A percentile compares a stretch with the other conserved stretches of the same genome.
phyloP scores from a whole-genome alignment of 2,113 vertebrate genomes.

The Sylvilagus bachmani region DNA sequence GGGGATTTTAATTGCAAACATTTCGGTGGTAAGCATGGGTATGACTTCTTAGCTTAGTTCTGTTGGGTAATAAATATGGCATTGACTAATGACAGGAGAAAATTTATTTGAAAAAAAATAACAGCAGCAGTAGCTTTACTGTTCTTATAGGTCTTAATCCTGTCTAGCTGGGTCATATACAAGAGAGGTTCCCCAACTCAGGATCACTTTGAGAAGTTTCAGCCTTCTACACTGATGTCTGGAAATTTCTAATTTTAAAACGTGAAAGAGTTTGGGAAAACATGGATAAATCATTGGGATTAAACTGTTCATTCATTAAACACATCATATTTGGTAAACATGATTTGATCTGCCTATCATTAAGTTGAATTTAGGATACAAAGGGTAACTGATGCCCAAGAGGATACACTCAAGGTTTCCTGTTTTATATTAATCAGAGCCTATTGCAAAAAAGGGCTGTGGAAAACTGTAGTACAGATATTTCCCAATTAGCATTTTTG shows the following conservation, averaged over 20 bases:
- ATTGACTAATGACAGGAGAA: constrained; percentile 69
- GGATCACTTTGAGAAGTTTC: neutral
- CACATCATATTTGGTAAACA: constrained; percentile 6
- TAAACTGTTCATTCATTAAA: constrained; percentile 7
- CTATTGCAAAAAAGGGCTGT: neutral
- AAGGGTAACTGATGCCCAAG: neutral
- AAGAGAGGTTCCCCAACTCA: neutral
- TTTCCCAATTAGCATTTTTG: constrained; percentile 86
- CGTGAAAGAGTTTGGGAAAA: neutral
- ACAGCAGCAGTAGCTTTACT: neutral
- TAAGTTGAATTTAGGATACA: neutral
- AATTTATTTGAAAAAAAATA: constrained; percentile 55
- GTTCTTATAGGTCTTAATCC: constrained; percentile 12
- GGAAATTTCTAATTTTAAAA: constrained; percentile 43
- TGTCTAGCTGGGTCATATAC: neutral
- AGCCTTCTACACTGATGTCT: neutral
- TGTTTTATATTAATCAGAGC: constrained; percentile 33
- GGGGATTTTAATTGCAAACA: constrained; percentile 76
- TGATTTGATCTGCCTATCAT: neutral
- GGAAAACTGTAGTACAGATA: constrained; percentile 66
- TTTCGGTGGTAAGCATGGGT: constrained; percentile 47
- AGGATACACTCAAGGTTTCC: neutral
- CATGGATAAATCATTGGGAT: neutral
- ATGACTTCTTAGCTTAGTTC: constrained; percentile 55
- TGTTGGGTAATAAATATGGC: constrained; percentile 57